Evolutionary conservation across 1,140 invertebrate genomes (phyloP), one percentile per base, ranked within the genome.

Genomic region (Heliothis virescens): DNA sequence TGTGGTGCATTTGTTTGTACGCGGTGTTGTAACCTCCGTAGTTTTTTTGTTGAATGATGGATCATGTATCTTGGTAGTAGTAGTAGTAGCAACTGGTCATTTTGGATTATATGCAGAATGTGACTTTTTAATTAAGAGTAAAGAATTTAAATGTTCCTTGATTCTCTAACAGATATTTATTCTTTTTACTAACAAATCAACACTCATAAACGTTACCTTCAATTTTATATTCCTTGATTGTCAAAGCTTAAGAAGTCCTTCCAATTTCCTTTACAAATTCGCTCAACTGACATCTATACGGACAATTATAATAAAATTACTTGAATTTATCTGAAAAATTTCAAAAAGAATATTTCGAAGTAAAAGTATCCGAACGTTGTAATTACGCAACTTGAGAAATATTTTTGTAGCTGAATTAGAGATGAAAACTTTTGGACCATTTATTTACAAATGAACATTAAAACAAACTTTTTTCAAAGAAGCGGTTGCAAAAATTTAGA

Each of bases 401-500:
- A 59, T 59, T 75, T 63, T 62, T 63, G 57, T 62, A 63, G 18
- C 57, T 52, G 47, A 75, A 57, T 76, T 65, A 63, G 59, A 52
- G 47, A 41, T 48, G 48, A 26, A 65, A 76, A 76, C 48, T 53
- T 76, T 41, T 15, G 34, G 21, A 12, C 34, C 26, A 78, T 78
- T 69, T 78, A 53, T 78, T 67, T 78, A 78, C 52, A 69, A 78
- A 78, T 69, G 75, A 48, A 48, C 75, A 78, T 69, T 78, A 78
- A 65, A 78, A 78, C 62, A 69, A 73, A 80, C 75, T 74, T 79
- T 82, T 74, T 71, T 26, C 60, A 57, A 79, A 74, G 73, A 82
- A 83, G 82, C 62, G 83, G 83, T 87, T 87, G 80, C 85, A 74
- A 84, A 83, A 89, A 82, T 89, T 86, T 86, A 83, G 69, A 83